phyloP scores from a whole-genome alignment of 2,888 invertebrate species.

The Xylota segnis region DNA sequence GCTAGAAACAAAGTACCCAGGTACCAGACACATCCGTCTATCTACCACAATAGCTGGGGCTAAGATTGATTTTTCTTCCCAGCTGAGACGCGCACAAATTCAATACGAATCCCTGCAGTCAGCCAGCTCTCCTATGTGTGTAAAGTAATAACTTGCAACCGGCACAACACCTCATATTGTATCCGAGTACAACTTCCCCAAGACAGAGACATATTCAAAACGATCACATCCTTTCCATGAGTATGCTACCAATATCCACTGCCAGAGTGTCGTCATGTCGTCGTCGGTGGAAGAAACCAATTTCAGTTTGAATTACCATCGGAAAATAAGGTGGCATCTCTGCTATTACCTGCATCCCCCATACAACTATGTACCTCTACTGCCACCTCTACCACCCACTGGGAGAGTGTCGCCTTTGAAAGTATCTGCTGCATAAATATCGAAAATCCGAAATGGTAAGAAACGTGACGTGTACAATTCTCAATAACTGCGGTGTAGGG shows the following conservation, averaged over 20 bases:
- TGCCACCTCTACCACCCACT: slow-evolving; percentile 34
- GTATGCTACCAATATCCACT: slow-evolving; percentile 29
- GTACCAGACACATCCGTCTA: slow-evolving; percentile 1
- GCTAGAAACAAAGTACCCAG: slow-evolving; percentile 13
- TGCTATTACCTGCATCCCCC: slow-evolving; percentile 40
- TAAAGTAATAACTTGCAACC: slow-evolving; percentile 72
- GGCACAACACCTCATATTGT: slow-evolving; percentile 69
- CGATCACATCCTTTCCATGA: slow-evolving; percentile 65
- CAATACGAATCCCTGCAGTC: slow-evolving; percentile 63
- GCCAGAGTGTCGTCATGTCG: slow-evolving; percentile 11
- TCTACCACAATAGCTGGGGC: slow-evolving; percentile 19
- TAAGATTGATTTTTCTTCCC: slow-evolving; percentile 55
- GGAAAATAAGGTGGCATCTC: slow-evolving; percentile 45
- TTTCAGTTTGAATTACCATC: slow-evolving; percentile 74
- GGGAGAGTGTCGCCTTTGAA: slow-evolving; percentile 43
- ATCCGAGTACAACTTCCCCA: slow-evolving; percentile 24
- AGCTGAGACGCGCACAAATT: slow-evolving; percentile 43
- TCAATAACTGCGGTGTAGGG: slow-evolving; percentile 23
- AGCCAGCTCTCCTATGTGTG: slow-evolving; percentile 47
- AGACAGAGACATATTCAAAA: slow-evolving; percentile 70
- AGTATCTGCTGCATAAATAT: slow-evolving; percentile 60
- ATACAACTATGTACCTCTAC: neutral
- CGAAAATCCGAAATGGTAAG: slow-evolving; percentile 61
- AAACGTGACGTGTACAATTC: slow-evolving; percentile 57
- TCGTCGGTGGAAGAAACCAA: slow-evolving; percentile 64